Conservation (phyloP, 1,140 invertebrate genomes). For the Littorina saxatilis region DNA sequence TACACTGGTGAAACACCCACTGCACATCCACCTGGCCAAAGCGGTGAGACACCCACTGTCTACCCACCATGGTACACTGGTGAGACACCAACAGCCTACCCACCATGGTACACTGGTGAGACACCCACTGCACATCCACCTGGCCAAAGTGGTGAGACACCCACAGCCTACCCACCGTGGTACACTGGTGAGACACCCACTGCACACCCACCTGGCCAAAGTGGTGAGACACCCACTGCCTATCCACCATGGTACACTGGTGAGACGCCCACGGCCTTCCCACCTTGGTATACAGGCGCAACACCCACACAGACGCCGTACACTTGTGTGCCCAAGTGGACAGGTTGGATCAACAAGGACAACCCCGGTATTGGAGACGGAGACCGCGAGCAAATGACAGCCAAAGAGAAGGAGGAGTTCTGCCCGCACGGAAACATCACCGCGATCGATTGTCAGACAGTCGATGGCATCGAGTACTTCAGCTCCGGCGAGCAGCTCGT, state of each 20-base stretch:
- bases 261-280: conserved; percentile 1
- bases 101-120: not conserved
- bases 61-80: not conserved
- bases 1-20: not conserved
- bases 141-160: not conserved
- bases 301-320: conserved; percentile 30
- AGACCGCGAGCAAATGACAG: conserved; percentile 56
- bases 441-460: conserved; percentile 56
- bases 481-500: conserved; percentile 19
- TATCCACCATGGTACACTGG: conserved; percentile 19
- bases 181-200: conserved; percentile 21
- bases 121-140: conserved; percentile 11
- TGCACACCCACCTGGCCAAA: conserved; percentile 4
- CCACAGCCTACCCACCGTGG: conserved; percentile 17
- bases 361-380: conserved; percentile 55
- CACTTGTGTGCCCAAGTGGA: conserved; percentile 53
- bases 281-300: not conserved
- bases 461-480: conserved; percentile 20
- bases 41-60: not conserved
- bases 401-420: conserved; percentile 25
- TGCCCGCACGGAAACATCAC: not conserved
- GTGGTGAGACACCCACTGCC: conserved; percentile 10
- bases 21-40: not conserved
- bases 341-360: conserved; percentile 61
- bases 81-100: not conserved